Conservation (phyloP, 92 coral and sea anemone genomes). For the Paragorgia papillata region DNA sequence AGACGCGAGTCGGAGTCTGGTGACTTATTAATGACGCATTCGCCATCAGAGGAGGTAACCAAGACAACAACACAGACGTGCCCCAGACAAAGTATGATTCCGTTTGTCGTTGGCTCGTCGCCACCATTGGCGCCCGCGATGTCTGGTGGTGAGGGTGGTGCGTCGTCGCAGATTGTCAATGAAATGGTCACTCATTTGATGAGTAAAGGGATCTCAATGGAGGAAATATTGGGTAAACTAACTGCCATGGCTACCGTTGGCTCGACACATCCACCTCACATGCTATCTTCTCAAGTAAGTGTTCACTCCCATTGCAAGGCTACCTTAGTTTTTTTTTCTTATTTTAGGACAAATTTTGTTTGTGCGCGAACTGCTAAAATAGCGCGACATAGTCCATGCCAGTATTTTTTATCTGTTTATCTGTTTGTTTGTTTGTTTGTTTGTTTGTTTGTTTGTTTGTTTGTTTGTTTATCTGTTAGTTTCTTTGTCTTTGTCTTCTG, state of each 20-base stretch:
- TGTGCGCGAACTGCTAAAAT: too few relatives aligned
- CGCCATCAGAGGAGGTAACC: neutral
- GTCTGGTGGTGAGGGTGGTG: neutral
- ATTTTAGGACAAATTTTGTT: too few relatives aligned
- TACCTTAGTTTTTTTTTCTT: too few relatives aligned
- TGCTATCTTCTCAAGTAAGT: neutral
- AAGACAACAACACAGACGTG: neutral
- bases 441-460: too few relatives aligned
- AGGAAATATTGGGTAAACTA: slow-evolving; percentile 30
- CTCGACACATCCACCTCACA: neutral
- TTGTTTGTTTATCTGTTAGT: too few relatives aligned
- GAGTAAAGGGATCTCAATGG: slow-evolving; percentile 27
- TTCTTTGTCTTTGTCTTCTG: too few relatives aligned
- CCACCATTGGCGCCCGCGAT: neutral
- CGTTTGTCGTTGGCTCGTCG: neutral
- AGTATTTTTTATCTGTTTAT: too few relatives aligned
- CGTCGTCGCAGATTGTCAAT: slow-evolving; percentile 27
- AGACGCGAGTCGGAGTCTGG: slow-evolving; percentile 30
- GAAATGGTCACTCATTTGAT: slow-evolving; percentile 22
- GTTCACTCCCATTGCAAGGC: too few relatives aligned
- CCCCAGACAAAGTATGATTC: neutral
- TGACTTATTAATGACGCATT: neutral
- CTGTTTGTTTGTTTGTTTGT: too few relatives aligned
- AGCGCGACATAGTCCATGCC: too few relatives aligned
- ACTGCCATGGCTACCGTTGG: slow-evolving; percentile 27